Conservation (phyloP, 2,797 vertebrate genomes). For the Sebastes melanostomus region DNA sequence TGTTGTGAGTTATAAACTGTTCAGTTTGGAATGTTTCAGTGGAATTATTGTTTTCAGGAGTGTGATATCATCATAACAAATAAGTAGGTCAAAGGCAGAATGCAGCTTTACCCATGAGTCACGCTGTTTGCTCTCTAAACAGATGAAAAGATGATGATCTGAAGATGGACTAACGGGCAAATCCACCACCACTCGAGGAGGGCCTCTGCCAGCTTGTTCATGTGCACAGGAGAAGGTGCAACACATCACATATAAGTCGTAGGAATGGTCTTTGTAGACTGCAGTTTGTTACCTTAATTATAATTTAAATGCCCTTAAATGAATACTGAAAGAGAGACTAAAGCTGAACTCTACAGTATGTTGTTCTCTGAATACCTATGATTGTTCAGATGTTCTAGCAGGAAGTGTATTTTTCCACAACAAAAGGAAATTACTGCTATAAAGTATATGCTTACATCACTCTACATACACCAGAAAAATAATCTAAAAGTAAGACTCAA, state of each 20-base stretch:
- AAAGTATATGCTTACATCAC: conserved; percentile 14
- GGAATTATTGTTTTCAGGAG: conserved; percentile 17
- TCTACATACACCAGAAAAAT: conserved; percentile 20
- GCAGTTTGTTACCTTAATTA: not conserved
- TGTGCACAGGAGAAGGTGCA: conserved; percentile 15
- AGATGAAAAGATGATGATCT: conserved; percentile 8
- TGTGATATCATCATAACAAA: conserved; percentile 19
- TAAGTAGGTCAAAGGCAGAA: conserved; percentile 25
- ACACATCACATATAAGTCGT: conserved; percentile 1
- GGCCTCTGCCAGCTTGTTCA: conserved; percentile 8
- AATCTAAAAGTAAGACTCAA: conserved; percentile 15
- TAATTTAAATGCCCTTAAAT: conserved; percentile 25
- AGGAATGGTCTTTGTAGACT: conserved; percentile 1
- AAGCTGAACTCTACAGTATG: not conserved
- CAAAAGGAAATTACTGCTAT: conserved; percentile 13
- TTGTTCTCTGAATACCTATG: conserved; percentile 1
- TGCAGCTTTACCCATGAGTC: conserved; percentile 11
- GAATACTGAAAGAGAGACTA: conserved; percentile 17
- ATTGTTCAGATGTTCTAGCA: conserved; percentile 33
- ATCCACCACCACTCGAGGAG: not conserved
- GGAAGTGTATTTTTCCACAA: conserved; percentile 31
- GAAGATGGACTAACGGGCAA: not conserved
- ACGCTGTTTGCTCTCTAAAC: conserved; percentile 19
- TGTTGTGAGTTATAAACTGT: conserved; percentile 11
- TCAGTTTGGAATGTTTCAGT: conserved; percentile 61